Conservation (phyloP, 2,888 invertebrate genomes). For the Autographa pulchrina region DNA sequence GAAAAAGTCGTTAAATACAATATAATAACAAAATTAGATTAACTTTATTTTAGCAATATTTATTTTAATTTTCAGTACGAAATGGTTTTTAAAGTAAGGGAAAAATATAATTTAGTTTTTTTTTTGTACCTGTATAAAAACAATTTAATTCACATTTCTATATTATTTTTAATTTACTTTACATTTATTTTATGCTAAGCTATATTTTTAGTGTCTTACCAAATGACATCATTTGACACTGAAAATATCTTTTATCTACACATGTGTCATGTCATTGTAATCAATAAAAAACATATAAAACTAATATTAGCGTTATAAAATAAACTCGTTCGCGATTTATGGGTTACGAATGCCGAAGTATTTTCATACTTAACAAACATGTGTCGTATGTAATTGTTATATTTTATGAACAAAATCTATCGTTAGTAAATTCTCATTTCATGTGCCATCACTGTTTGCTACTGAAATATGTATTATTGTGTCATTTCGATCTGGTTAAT, state of each 20-base stretch:
- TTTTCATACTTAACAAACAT: slow-evolving; percentile 55
- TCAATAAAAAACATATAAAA: slow-evolving; percentile 55
- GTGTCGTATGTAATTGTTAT: slow-evolving; percentile 55
- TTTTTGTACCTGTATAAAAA: too few species aligned
- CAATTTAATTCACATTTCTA: too few species aligned
- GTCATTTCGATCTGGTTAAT: slow-evolving; percentile 12
- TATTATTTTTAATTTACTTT: neutral
- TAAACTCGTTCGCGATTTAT: slow-evolving; percentile 62
- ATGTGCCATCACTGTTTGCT: slow-evolving; percentile 20
- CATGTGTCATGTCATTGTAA: slow-evolving; percentile 35
- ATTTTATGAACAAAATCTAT: slow-evolving; percentile 53
- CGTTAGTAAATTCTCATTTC: slow-evolving; percentile 49
- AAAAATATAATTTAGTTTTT: too few species aligned
- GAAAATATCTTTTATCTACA: slow-evolving; percentile 37
- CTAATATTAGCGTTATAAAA: slow-evolving; percentile 47
- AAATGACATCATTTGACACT: neutral
- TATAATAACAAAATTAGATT: neutral
- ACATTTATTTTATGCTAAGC: neutral
- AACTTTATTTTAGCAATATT: neutral
- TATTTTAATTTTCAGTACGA: neutral
- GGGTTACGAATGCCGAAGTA: slow-evolving; percentile 58
- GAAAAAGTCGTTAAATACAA: too few species aligned
- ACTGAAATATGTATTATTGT: slow-evolving; percentile 24
- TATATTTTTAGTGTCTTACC: neutral
- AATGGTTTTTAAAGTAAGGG: too few species aligned